Base-by-base conservation (phyloP, 2,113 vertebrate species). In the Scolopax mira region DNA sequence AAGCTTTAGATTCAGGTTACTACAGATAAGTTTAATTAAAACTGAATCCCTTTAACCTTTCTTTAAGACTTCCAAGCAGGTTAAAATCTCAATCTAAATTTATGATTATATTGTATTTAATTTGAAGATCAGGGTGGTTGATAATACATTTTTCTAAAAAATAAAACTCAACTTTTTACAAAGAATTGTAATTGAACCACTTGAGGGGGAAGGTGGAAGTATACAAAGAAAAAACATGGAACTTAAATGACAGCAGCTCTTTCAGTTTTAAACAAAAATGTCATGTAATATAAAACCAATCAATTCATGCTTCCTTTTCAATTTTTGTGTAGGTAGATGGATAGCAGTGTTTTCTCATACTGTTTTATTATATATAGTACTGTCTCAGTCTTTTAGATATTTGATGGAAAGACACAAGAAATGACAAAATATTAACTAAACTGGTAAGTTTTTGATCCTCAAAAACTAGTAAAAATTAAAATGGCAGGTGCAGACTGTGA, bases 11-110 rank as follows among this genome's bases (percentile, higher is more conserved):
- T 93, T 96, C 91, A 96, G 84, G 85, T 97, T 97, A 90, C 83
- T 96, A 89, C 79, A 94, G 96, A 95, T 97, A 65, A 79, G 75
- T 93, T 98, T 98, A 97, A 98, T 98, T 98, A 96, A 98, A 97
- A 95, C 7, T 94, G 91, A 95, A 97, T 98, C 96, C 88, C 54
- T 96, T 97, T 97, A 97, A 98, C 94, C 88, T 98, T 97, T 96
- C 79, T 96, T 96, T 95, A 97, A 92, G 71, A 24, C 97, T 97
- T 94, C 90, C 79, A 95, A 94, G 62, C 89, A 95, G 78, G 79
- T 95, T 97, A 94, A 97, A 97, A 87, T 93, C 89, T 97, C 85
- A 94, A 94, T 91, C 69, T 96, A 97, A 94, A 94, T 92, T 96
- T 96, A 92, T 92, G 49, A 57, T 92, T 94, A 66, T 93, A 72